phyloP scores from a whole-genome alignment of 2,888 invertebrate genomes.

The Hipparchia semele region DNA sequence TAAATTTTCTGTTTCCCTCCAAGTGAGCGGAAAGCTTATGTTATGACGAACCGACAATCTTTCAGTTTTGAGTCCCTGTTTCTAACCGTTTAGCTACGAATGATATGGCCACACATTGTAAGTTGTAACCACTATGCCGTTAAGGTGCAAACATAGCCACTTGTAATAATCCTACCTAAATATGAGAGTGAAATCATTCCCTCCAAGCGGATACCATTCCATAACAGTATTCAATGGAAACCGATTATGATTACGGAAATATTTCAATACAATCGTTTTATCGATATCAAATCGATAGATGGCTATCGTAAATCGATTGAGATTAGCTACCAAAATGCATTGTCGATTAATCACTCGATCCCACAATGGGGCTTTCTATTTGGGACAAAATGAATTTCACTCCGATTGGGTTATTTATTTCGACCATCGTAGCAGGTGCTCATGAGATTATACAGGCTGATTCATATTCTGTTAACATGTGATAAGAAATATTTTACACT shows the following conservation, averaged over 20 bases:
- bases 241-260: conserved; percentile 37
- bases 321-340: conserved; percentile 58
- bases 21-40: no score
- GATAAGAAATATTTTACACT: neutral
- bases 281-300: conserved; percentile 57
- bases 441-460: conserved; percentile 56
- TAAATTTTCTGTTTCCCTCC: no score
- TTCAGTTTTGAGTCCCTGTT: no score
- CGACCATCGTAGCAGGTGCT: conserved; percentile 64
- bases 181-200: conserved; percentile 15
- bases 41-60: no score
- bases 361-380: conserved; percentile 55
- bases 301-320: conserved; percentile 61
- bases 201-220: conserved; percentile 23
- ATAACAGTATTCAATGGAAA: conserved; percentile 30
- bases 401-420: conserved; percentile 72
- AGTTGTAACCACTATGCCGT: no score
- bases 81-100: no score
- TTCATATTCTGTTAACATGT: conserved; percentile 19
- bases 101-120: no score
- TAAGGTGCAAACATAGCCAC: neutral
- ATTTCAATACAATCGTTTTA: conserved; percentile 41
- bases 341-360: conserved; percentile 51
- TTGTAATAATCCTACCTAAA: neutral
- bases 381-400: conserved; percentile 76